These are phyloP conservation scores for Sorex fumeus DNA, from an alignment of 2,113 vertebrate genomes.

Conservation along the genomic window DNA sequence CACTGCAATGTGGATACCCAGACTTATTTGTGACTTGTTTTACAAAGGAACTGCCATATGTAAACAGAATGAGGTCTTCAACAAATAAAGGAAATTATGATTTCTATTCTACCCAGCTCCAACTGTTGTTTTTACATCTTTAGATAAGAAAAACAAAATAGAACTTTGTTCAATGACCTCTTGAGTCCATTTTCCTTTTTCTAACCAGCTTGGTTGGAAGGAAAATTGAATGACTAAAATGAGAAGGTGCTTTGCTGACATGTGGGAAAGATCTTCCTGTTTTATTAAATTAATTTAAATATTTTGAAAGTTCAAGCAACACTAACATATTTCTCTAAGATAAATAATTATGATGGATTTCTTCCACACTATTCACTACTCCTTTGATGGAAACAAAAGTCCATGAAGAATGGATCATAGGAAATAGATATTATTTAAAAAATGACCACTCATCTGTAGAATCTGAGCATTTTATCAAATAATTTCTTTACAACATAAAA, in stretches of 20 bases:
- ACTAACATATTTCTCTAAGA: constrained; percentile 3
- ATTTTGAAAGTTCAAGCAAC: not conserved
- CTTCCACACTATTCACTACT: not conserved
- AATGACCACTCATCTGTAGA: not conserved
- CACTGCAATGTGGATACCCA: no score
- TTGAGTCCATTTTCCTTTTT: not conserved
- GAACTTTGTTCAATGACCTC: not conserved
- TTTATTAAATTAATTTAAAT: not conserved
- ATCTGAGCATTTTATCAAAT: not conserved
- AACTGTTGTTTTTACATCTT: not conserved
- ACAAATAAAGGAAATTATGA: not conserved
- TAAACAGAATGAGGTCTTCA: not conserved
- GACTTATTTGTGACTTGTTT: no score
- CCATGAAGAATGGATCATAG: not conserved
- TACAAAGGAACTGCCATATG: no score
- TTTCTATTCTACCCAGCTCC: not conserved
- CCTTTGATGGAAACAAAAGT: not conserved
- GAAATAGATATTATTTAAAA: not conserved
- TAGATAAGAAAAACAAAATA: not conserved
- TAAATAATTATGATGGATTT: not conserved
- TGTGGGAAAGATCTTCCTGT: not conserved
- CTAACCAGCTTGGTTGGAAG: not conserved
- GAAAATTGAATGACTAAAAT: not conserved
- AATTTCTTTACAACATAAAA: constrained; percentile 20
- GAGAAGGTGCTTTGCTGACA: not conserved